A percentile compares a stretch with the other conserved stretches of the same genome.
phyloP scores from a whole-genome alignment of 2,888 invertebrate genomes.

The Bellardia pandia region DNA sequence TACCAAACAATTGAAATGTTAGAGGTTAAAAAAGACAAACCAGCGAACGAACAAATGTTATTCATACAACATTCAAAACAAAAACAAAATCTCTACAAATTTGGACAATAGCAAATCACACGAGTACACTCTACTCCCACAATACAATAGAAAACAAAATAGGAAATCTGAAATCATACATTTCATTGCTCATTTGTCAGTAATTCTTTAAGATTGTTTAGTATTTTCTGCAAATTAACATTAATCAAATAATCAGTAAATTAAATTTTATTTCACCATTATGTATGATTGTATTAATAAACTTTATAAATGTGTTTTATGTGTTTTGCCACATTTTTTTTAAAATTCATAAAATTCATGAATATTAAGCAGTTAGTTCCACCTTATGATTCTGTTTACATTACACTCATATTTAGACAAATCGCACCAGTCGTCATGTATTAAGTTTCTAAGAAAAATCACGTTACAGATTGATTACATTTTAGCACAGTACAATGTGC shows the following conservation, averaged over 20 bases:
- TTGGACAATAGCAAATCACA: background rate
- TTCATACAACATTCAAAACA: background rate
- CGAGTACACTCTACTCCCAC: constrained; percentile 6
- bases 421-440: background rate
- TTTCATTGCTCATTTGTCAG: background rate
- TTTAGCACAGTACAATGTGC: constrained; percentile 10
- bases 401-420: background rate
- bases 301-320: background rate
- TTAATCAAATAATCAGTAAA: background rate
- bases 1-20: background rate
- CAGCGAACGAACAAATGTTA: background rate
- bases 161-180: background rate
- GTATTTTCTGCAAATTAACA: background rate
- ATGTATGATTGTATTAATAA: background rate
- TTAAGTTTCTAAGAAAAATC: constrained; percentile 27
- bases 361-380: background rate
- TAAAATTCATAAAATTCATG: background rate
- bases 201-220: background rate
- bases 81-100: background rate
- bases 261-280: background rate
- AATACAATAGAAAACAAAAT: background rate
- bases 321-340: background rate
- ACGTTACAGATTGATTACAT: constrained; percentile 43
- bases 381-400: background rate
- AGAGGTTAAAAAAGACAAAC: constrained; percentile 2